Conservation (phyloP, 2,888 invertebrate species). For the Danaus chrysippus region DNA sequence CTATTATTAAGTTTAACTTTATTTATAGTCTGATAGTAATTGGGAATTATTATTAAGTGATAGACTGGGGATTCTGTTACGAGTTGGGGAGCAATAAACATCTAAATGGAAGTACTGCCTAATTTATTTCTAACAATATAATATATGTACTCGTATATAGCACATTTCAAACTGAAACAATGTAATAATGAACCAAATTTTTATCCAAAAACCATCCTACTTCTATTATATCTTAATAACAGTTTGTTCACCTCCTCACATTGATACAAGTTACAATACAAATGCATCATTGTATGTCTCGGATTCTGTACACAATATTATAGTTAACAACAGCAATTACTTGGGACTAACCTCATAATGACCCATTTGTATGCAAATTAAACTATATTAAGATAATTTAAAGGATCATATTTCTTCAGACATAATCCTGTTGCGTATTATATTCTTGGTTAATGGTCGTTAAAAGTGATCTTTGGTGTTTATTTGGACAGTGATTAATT, state of each 20-base stretch:
- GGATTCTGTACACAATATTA: conserved; percentile 37
- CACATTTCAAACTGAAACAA: too few relatives aligned
- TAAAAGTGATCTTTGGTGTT: background rate
- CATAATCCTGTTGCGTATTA: conserved; percentile 27
- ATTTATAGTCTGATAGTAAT: too few relatives aligned
- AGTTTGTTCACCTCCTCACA: conserved; percentile 1
- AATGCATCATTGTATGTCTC: conserved; percentile 24
- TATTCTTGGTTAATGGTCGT: conserved; percentile 10
- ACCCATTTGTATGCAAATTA: conserved; percentile 69
- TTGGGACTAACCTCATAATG: conserved; percentile 54
- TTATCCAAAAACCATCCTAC: background rate
- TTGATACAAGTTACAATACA: conserved; percentile 17
- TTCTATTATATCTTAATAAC: background rate
- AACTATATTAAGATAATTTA: conserved; percentile 55
- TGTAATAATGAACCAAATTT: too few relatives aligned
- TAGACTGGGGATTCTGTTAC: too few relatives aligned
- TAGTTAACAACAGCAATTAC: conserved; percentile 56
- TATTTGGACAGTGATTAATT: background rate
- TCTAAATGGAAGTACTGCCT: too few relatives aligned
- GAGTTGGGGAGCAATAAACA: too few relatives aligned
- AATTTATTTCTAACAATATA: too few relatives aligned
- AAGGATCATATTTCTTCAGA: conserved; percentile 43
- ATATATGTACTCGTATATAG: too few relatives aligned
- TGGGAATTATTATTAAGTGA: too few relatives aligned
- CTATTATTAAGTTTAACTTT: too few relatives aligned